Percentiles rank a stretch among this genome's conserved stretches.
Conservation (phyloP, 2,113 vertebrate species). For the Tychaedon coryphoeus region DNA sequence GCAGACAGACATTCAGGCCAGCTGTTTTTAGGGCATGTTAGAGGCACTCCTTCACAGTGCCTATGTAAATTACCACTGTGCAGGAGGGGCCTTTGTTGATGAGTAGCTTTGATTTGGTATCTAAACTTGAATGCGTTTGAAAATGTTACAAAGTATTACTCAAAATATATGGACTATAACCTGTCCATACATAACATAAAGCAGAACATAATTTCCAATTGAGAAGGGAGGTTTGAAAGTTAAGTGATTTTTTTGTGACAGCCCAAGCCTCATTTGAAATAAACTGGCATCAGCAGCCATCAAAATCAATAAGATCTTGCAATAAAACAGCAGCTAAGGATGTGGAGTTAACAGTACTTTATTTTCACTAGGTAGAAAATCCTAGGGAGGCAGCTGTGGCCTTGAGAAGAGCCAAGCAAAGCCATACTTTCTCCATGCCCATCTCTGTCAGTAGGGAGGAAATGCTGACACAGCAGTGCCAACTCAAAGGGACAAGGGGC, state of each 20-base stretch:
- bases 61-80: not conserved
- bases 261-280: not conserved
- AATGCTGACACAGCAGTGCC: not conserved
- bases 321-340: not conserved
- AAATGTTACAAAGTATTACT: not conserved
- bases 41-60: not conserved
- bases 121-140: not conserved
- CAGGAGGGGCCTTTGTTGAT: rapidly evolving
- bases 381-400: not conserved
- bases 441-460: not conserved
- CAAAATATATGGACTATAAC: not conserved
- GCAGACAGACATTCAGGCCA: not conserved
- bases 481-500: not conserved
- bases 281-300: not conserved
- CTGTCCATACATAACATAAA: not conserved
- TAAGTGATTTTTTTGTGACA: not conserved
- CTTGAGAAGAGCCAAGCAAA: not conserved
- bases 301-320: not conserved
- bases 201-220: not conserved
- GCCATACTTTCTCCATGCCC: not conserved
- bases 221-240: not conserved
- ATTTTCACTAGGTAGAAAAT: not conserved
- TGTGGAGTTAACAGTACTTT: not conserved
- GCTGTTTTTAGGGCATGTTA: not conserved
- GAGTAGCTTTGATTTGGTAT: not conserved